These are phyloP conservation scores for Nothobranchius kuhntae DNA, from an alignment of 2,113 vertebrate species.

Conservation along the genomic window DNA sequence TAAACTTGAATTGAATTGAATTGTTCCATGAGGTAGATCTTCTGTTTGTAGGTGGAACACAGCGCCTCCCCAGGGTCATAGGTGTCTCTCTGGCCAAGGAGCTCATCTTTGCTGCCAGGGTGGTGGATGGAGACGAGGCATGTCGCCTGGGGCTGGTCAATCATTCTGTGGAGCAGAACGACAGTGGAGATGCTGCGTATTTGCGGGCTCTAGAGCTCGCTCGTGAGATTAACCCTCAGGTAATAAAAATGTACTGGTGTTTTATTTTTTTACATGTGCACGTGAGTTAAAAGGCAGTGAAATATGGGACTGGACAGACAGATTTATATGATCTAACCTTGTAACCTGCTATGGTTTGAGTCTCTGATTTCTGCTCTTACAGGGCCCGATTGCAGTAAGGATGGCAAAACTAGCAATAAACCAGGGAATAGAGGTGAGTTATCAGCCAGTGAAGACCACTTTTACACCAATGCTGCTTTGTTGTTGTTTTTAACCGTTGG, in stretches of 20 bases:
- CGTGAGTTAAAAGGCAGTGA: too few species aligned
- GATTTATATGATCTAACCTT: neutral
- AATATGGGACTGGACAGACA: too few species aligned
- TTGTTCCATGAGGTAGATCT: neutral
- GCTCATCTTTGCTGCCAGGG: conserved; percentile 91
- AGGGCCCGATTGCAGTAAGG: conserved; percentile 96
- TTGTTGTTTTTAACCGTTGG: too few species aligned
- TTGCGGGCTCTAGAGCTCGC: conserved; percentile 88
- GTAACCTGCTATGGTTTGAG: neutral
- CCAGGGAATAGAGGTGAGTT: conserved; percentile 94
- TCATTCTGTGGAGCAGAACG: conserved; percentile 91
- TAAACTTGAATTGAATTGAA: too few species aligned
- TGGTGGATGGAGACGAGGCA: conserved; percentile 89
- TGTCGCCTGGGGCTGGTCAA: conserved; percentile 86
- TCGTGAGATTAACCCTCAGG: conserved; percentile 93
- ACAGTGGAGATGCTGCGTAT: conserved; percentile 92
- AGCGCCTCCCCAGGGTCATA: conserved; percentile 89
- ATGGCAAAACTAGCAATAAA: conserved; percentile 97
- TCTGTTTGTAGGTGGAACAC: conserved; percentile 86
- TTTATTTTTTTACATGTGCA: too few species aligned
- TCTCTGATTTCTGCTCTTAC: conserved; percentile 32
- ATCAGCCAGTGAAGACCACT: too few species aligned
- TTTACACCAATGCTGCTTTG: too few species aligned
- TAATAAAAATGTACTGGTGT: conserved; percentile 42
- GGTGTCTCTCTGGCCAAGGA: conserved; percentile 92